Base-by-base conservation (phyloP, 2,113 vertebrate genomes). In the Ochotona curzoniae region DNA sequence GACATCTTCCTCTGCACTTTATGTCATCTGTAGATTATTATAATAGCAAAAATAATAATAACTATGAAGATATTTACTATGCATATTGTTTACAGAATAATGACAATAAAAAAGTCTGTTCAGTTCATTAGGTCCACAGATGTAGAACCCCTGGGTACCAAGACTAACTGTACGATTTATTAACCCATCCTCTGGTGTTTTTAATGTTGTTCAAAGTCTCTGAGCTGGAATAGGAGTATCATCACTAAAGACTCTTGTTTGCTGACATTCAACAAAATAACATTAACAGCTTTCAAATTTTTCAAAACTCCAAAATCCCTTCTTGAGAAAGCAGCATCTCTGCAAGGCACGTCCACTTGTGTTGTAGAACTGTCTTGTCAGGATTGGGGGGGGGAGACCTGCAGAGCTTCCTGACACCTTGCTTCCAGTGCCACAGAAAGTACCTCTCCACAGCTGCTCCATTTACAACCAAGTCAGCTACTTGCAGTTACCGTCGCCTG, bases 371-470 rank as follows among this genome's bases (percentile, higher is more conserved):
- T 47, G 18, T 32, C 35, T 78, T 38, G 14, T 26, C 20, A 73
- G 35, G 28, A 26, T 17, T 81, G 32, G 49, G 15, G 21, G 18
- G 49, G 11, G 13, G 25, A 3, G 5, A 7, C 8, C 23, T 69
- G 25, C 70, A 74, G 15, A 4, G 15, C 14, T 35, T 74, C 25
- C 49, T 14, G 49, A 11, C 30, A 38, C 35, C 35, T 69, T 25
- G 6, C 87, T 87, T 80, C 57, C 13, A 57, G 38, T 21, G 8
- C 25, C 21, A 44, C 26, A 20, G 28, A 26, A 11, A n/a, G 67
- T 8, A 2, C 28, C 6, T 44, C 13, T 35, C 70, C 47, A 67
- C 7, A 21, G 0, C 0, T 0, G 3, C 64, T 80, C 69, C 18
- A 9, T n/a, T 63, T 21, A 11, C 83, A 47, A 28, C 47, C 20